Evolutionary conservation across 2,888 invertebrate genomes (phyloP), one percentile per base, ranked within the genome.

Genomic region (Neelides folsomi): DNA sequence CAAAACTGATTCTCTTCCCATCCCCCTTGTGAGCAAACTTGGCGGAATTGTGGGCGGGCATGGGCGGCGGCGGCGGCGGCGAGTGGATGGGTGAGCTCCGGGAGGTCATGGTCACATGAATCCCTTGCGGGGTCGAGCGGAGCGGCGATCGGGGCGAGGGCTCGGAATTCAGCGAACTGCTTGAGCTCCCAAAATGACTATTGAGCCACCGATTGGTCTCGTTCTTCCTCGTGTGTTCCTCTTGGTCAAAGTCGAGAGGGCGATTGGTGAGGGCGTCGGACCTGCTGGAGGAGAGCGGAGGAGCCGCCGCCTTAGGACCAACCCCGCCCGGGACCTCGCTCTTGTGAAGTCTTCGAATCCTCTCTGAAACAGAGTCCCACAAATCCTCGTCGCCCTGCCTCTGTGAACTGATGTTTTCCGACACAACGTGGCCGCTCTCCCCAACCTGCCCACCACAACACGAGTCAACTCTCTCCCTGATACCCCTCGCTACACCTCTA

Each of bases 191-290:
- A 68, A 90, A 89, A 70, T 90, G 89, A 67, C 84, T 83, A 67
- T 88, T 88, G 49, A 89, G 75, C 89, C 89, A 89, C 72, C 87
- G 87, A 58, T 85, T 86, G 0, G 88, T 89, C 73, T 89, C 88
- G 60, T 83, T 82, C 71, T 88, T 88, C 55, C 88, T 78, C 6
- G 87, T 87, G 70, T 87, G 85, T 70, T 89, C 88, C 69, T 89
- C 88, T 66, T 85, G 80, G 68, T 87, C 86, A 66, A 86, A 82
- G 71, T 88, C 86, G 57, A 87, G 72, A 0, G 88, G 86, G 50
- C 81, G 80, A 68, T 83, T 82, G 38, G 85, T 83, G 66, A 86
- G 74, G 4, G 81, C 83, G 71, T 88, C 87, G 5, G 63, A 59
- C 45, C 60, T 59, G 49, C 55, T 53, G 20, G 46, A 16, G 2